Percentiles rank a stretch among this genome's conserved stretches.
Conservation (phyloP, 1,140 invertebrate genomes). For the Drosophila yakuba region DNA sequence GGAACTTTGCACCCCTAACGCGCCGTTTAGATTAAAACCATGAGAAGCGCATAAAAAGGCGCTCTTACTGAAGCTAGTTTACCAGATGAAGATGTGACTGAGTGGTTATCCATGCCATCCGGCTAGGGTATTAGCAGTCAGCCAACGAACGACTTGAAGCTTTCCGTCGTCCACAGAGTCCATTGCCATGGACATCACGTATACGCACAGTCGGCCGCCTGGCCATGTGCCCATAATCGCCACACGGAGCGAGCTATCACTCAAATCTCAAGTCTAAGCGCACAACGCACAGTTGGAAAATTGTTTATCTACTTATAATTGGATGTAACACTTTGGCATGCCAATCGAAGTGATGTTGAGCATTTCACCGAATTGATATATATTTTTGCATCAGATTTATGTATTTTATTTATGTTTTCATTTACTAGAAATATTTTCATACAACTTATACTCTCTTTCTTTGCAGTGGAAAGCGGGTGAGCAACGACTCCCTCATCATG, state of each 20-base stretch:
- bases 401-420: too few relatives aligned
- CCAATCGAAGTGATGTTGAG: too few relatives aligned
- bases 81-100: constrained; percentile 84
- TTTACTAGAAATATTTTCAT: background rate
- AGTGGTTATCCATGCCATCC: constrained; percentile 17
- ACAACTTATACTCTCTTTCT: constrained; percentile 2
- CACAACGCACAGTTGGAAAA: background rate
- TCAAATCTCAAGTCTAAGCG: background rate
- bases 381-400: background rate
- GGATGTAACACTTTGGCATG: too few relatives aligned
- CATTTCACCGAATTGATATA: too few relatives aligned
- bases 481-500: constrained; percentile 88
- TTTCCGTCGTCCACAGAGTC: constrained; percentile 34
- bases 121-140: constrained; percentile 37
- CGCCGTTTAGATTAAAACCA: background rate
- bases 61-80: constrained; percentile 13
- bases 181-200: constrained; percentile 66
- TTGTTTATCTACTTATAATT: background rate
- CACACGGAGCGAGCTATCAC: constrained; percentile 20
- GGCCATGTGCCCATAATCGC: constrained; percentile 68
- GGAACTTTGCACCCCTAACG: background rate
- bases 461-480: constrained; percentile 87
- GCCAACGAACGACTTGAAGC: constrained; percentile 6
- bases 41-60: background rate
- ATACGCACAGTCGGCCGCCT: constrained; percentile 11